phyloP scores from a whole-genome alignment of 1,140 invertebrate genomes.

The Coptotermes formosanus region DNA sequence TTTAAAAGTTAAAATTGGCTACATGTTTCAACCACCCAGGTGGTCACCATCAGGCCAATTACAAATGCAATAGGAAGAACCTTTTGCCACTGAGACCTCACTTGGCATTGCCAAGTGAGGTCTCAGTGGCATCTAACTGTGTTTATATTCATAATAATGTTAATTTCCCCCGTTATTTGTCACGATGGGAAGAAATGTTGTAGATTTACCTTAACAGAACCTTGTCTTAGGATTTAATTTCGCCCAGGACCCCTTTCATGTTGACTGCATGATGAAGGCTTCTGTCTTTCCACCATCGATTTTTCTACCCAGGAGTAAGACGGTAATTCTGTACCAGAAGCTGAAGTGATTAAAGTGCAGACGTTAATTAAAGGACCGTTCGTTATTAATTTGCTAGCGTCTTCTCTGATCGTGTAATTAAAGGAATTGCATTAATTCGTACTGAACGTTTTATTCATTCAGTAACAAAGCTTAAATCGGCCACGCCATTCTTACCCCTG shows the following conservation, averaged over 20 bases:
- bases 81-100: no score
- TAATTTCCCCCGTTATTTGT: no score
- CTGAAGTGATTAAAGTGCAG: background rate
- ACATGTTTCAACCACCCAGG: no score
- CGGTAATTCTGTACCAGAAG: background rate
- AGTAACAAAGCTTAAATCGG: background rate
- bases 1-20: no score
- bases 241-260: background rate
- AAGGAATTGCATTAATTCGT: background rate
- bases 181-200: no score
- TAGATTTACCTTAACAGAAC: background rate
- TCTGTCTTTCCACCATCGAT: background rate
- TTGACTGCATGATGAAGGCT: background rate
- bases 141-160: no score
- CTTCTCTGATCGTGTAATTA: background rate
- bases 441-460: background rate
- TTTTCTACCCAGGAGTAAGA: background rate
- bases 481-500: background rate
- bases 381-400: background rate
- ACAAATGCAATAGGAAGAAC: no score
- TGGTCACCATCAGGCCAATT: no score
- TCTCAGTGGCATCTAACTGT: no score
- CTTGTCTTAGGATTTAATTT: background rate
- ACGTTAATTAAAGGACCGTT: background rate
- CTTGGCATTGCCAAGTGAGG: no score